phyloP scores from a whole-genome alignment of 2,797 vertebrate species.

The Uromys caudimaculatus region DNA sequence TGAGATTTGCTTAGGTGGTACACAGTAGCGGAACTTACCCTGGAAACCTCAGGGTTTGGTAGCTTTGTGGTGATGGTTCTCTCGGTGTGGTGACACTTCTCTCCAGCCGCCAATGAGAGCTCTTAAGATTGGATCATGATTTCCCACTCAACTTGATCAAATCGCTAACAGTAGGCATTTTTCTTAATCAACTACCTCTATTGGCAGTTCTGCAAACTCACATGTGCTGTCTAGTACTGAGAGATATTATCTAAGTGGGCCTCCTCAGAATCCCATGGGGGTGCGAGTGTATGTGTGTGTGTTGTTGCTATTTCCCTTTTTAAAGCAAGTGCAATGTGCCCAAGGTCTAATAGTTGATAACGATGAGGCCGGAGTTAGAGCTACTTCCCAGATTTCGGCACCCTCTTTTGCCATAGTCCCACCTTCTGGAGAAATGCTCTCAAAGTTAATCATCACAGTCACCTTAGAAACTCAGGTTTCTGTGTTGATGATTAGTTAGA shows the following conservation, averaged over 20 bases:
- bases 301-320: neutral
- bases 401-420: neutral
- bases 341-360: neutral
- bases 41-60: conserved; percentile 31
- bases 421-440: neutral
- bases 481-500: neutral
- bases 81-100: neutral
- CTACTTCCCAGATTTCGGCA: neutral
- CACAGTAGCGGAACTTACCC: conserved; percentile 80
- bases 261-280: neutral
- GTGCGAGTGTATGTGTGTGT: neutral
- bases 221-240: neutral
- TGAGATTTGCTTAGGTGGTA: conserved; percentile 71
- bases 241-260: neutral
- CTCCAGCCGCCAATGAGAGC: neutral
- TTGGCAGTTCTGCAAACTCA: neutral
- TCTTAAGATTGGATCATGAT: neutral
- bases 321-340: neutral
- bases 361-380: neutral
- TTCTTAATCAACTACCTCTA: neutral
- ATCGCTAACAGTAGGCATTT: neutral
- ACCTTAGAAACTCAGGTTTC: neutral
- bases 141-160: neutral
- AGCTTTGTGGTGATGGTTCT: conserved; percentile 2
- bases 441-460: neutral